A percentile compares a stretch with the other conserved stretches of the same genome.
Conservation (phyloP, 2,113 vertebrate genomes). For the Puntigrus tetrazona region DNA sequence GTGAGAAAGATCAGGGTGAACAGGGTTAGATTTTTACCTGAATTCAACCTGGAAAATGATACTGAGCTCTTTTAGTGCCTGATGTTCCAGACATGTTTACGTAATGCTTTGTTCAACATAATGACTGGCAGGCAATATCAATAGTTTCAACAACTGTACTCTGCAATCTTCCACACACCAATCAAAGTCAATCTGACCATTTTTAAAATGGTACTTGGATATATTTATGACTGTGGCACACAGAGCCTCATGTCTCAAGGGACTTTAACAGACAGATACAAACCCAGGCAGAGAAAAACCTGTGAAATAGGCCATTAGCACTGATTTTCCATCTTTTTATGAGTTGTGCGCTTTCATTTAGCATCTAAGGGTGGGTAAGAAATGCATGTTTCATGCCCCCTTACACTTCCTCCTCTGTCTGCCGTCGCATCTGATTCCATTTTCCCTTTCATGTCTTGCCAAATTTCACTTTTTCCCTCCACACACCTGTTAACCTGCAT, state of each 20-base stretch:
- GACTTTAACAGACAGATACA: constrained; percentile 30
- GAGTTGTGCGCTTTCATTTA: constrained; percentile 31
- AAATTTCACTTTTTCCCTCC: background rate
- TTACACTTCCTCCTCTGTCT: background rate
- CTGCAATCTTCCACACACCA: background rate
- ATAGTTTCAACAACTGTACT: background rate
- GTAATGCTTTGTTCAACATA: background rate
- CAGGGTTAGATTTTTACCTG: background rate
- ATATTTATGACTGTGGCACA: background rate
- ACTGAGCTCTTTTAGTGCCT: background rate
- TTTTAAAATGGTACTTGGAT: background rate
- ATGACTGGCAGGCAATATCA: background rate
- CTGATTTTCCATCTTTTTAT: constrained; percentile 27
- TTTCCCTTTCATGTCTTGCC: constrained; percentile 14
- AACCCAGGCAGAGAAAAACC: constrained; percentile 50
- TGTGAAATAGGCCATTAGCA: constrained; percentile 37
- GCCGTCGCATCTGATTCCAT: background rate
- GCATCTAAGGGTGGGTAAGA: background rate
- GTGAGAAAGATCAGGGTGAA: background rate
- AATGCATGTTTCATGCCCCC: constrained; percentile 33
- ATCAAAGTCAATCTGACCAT: constrained; percentile 1
- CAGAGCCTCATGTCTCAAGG: background rate
- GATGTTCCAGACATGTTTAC: background rate
- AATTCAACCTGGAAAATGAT: background rate
- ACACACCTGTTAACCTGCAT: constrained; percentile 12